phyloP scores from a whole-genome alignment of 2,797 vertebrate species.

The Clarias pachynema region DNA sequence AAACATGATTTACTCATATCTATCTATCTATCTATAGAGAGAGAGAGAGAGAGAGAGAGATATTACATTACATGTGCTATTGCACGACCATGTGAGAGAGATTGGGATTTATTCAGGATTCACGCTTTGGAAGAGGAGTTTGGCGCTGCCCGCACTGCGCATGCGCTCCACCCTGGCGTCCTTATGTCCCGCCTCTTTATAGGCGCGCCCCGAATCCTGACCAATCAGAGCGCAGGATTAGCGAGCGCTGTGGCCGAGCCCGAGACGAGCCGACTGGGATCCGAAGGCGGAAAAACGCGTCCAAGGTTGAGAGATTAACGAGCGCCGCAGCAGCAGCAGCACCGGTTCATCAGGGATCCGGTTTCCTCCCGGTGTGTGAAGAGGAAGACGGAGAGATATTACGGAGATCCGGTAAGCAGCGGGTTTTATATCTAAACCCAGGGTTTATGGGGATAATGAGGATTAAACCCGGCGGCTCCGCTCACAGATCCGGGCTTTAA shows the following conservation, averaged over 20 bases:
- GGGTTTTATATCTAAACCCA: not conserved
- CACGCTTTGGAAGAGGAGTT: not conserved
- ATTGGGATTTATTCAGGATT: not conserved
- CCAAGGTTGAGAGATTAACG: constrained; percentile 61
- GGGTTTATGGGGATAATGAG: not conserved
- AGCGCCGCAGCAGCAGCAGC: constrained; percentile 46
- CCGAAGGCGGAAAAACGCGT: constrained; percentile 33
- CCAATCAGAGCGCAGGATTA: constrained; percentile 52
- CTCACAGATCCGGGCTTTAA: not conserved
- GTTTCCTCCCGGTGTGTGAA: not conserved
- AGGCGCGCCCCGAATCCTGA: constrained; percentile 53
- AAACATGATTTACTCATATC: too few relatives aligned
- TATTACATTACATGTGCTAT: not conserved
- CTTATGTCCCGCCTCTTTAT: constrained; percentile 1
- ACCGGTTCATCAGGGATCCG: constrained; percentile 55
- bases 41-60: not conserved
- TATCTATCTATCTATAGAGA: too few relatives aligned
- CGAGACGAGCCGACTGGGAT: constrained; percentile 31
- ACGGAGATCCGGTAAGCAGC: constrained; percentile 3
- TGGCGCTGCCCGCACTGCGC: constrained; percentile 24
- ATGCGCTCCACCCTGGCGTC: constrained; percentile 29
- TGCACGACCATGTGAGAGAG: not conserved
- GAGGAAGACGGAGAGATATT: too few relatives aligned
- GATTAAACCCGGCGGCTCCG: not conserved
- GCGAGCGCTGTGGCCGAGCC: constrained; percentile 29